These are phyloP conservation scores for Folsomia candida DNA, from an alignment of 2,888 invertebrate genomes.

Conservation along the genomic window DNA sequence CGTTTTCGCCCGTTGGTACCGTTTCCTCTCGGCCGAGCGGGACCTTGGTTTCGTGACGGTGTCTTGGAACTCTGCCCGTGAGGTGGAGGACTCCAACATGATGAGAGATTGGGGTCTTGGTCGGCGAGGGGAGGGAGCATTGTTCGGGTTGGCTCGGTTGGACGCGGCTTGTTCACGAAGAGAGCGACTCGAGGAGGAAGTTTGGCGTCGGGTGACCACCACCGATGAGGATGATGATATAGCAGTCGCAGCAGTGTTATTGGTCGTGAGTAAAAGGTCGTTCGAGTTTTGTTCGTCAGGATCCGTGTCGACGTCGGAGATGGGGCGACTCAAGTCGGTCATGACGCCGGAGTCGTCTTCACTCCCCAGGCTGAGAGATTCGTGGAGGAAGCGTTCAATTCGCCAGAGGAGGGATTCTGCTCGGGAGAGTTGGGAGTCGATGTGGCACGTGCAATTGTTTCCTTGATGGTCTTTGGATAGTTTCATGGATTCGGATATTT, in stretches of 20 bases:
- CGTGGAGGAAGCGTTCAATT: conserved; percentile 49
- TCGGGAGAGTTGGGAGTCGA: conserved; percentile 28
- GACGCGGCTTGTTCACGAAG: conserved; percentile 7
- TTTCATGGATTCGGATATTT: conserved; percentile 38
- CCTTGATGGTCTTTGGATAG: conserved; percentile 42
- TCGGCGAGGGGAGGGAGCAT: not conserved
- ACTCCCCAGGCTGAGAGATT: conserved; percentile 54
- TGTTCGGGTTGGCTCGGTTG: not conserved
- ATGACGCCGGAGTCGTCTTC: conserved; percentile 68
- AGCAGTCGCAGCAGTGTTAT: conserved; percentile 35
- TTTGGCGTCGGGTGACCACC: conserved; percentile 20
- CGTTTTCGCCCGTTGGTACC: conserved; percentile 69
- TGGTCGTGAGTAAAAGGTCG: conserved; percentile 52
- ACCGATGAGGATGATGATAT: not conserved
- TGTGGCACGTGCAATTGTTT: conserved; percentile 43
- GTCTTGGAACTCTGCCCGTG: conserved; percentile 15
- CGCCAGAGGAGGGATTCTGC: conserved; percentile 49
- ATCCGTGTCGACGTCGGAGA: conserved; percentile 63
- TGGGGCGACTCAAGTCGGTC: conserved; percentile 67
- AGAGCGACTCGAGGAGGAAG: not conserved
- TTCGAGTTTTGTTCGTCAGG: no score
- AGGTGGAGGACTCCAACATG: conserved; percentile 24
- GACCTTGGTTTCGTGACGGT: conserved; percentile 41
- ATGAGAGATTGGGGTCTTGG: conserved; percentile 41
- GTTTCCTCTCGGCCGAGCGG: conserved; percentile 55